Evolutionary conservation across 1,140 invertebrate species (phyloP), one percentile per base, ranked within the genome.

Genomic region (Diachasma alloeum): DNA sequence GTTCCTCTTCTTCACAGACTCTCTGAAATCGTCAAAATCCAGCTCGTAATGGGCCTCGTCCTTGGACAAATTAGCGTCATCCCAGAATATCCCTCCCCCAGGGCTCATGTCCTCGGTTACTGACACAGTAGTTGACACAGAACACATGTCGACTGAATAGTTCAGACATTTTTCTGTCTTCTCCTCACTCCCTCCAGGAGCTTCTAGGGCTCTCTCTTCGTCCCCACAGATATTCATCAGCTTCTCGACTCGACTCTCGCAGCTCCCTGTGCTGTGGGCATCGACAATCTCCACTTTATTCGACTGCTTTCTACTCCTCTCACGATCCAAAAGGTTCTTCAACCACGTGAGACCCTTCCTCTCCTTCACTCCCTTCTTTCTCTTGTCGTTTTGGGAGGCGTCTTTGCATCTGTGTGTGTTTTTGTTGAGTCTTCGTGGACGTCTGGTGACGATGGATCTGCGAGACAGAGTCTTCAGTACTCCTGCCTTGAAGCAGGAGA

Each of bases 351-450:
- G 79, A 74, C n/a, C 31, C 59, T 77, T 84, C 69, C 56, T 75
- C 56, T 68, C 83, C 48, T 76, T n/a, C n/a, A n/a, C 74, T 17
- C 48, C 71, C 39, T 76, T 83, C 13, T 75, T 80, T 42, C 63
- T 81, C n/a, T 26, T 83, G 59, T 81, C 70, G 59, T 81, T 68
- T 10, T 75, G 15, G 2, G 76, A 72, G 22, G 10, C 68, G 13
- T 67, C 66, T 15, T 85, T n/a, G n/a, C 81, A 31, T 85, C 78
- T 87, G n/a, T 83, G 73, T 44, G 83, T 79, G 24, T 81, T 59
- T 74, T 86, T 78, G 9, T 74, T 74, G 24, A 78, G 31, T 66
- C 82, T 82, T 39, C 79, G 56, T 56, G 81, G 85, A 63, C 15
- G 53, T 17, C 71, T 68, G 36, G 44, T 72, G 67, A 46, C 74